A percentile compares a stretch with the other conserved stretches of the same genome.
Conservation (phyloP, 2,113 vertebrate genomes). For the Eonycteris spelaea region DNA sequence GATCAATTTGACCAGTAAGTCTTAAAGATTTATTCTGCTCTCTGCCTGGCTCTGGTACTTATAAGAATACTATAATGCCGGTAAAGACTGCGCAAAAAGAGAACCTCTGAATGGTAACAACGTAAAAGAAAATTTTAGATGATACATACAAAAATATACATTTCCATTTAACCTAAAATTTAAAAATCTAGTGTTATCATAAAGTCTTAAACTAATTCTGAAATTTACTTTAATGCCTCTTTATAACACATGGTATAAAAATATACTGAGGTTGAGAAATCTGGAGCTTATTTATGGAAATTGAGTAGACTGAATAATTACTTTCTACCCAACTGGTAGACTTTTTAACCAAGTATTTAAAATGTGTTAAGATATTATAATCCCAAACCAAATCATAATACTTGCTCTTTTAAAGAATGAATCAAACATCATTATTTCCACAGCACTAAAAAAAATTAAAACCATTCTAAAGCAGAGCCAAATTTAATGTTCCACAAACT, state of each 20-base stretch:
- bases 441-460: not conserved
- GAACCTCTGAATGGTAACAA: not conserved
- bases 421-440: not conserved
- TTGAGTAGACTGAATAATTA: not conserved
- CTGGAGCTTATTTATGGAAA: not conserved
- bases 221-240: conserved; percentile 22
- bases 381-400: not conserved
- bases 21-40: not conserved
- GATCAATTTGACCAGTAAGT: not conserved
- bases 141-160: not conserved
- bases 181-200: not conserved
- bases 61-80: not conserved
- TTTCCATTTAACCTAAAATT: not conserved
- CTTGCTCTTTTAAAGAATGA: not conserved
- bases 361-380: not conserved
- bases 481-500: conserved; percentile 8
- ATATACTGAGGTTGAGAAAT: not conserved
- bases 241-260: not conserved
- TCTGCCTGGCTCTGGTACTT: not conserved
- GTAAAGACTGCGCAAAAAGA: not conserved
- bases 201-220: not conserved
- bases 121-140: not conserved
- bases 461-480: not conserved
- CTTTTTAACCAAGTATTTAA: not conserved
- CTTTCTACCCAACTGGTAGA: not conserved